Percentiles rank a stretch among this genome's conserved stretches.
Conservation (phyloP, 2,888 invertebrate species). For the Sarcophaga variegata region DNA sequence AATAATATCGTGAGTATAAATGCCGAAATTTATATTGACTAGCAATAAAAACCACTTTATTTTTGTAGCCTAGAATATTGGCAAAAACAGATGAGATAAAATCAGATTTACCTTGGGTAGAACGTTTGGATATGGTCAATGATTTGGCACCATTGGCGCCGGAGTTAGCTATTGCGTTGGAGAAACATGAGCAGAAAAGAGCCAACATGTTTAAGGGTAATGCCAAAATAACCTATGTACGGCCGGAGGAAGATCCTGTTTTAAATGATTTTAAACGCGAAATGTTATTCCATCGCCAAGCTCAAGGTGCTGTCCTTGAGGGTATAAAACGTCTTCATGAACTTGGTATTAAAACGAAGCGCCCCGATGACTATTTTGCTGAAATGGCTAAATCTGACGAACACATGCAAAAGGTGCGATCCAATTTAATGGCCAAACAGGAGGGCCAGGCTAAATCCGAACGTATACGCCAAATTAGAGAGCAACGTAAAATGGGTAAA, state of each 20-base stretch:
- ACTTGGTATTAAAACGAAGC: slow-evolving; percentile 88
- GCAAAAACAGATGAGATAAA: slow-evolving; percentile 88
- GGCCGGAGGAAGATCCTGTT: slow-evolving; percentile 88
- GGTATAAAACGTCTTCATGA: slow-evolving; percentile 90
- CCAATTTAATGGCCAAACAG: slow-evolving; percentile 92
- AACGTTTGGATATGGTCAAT: slow-evolving; percentile 90
- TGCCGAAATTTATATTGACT: neutral
- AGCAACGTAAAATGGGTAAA: slow-evolving; percentile 96
- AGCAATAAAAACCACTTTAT: neutral
- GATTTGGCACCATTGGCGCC: slow-evolving; percentile 91
- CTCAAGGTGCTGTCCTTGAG: slow-evolving; percentile 92
- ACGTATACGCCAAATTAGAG: slow-evolving; percentile 93
- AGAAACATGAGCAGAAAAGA: slow-evolving; percentile 88
- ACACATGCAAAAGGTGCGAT: slow-evolving; percentile 97
- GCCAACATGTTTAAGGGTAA: slow-evolving; percentile 86
- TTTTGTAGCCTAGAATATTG: slow-evolving; percentile 83
- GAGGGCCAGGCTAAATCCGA: slow-evolving; percentile 93
- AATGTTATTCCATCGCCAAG: slow-evolving; percentile 92
- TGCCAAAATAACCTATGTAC: slow-evolving; percentile 86
- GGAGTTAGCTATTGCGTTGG: slow-evolving; percentile 89
- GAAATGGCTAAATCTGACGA: slow-evolving; percentile 99
- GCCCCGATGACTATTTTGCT: slow-evolving; percentile 98
- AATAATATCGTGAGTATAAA: slow-evolving; percentile 88
- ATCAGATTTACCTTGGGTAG: slow-evolving; percentile 91
- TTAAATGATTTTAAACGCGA: slow-evolving; percentile 96